A percentile compares a stretch with the other conserved stretches of the same genome.
Conservation (phyloP, 2,797 vertebrate species). For the Iguana delicatissima region DNA sequence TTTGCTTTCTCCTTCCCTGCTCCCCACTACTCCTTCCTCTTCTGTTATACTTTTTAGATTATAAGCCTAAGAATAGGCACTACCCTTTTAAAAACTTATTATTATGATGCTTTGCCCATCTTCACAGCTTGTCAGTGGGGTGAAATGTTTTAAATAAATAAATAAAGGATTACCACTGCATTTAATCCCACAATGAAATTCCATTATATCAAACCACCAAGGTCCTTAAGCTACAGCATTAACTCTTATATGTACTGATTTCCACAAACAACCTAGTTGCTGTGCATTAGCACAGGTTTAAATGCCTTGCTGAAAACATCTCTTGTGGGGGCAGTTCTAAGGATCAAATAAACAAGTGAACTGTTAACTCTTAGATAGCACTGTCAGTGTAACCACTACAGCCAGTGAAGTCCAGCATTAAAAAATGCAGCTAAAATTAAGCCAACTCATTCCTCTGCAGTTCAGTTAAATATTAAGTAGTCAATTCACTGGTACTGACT, state of each 20-base stretch:
- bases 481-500: background rate
- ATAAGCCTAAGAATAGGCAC: background rate
- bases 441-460: background rate
- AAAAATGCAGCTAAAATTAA: background rate
- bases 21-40: background rate
- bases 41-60: constrained; percentile 1
- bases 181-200: background rate
- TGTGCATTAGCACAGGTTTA: background rate
- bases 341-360: constrained; percentile 7
- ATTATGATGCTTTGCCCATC: background rate
- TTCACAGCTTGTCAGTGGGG: background rate
- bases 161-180: background rate
- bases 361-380: background rate
- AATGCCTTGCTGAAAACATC: background rate
- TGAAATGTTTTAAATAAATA: background rate
- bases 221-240: background rate
- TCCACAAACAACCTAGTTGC: background rate
- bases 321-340: fast-evolving
- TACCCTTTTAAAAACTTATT: background rate
- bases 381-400: background rate
- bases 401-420: background rate
- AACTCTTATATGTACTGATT: background rate
- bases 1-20: background rate
- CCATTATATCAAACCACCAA: background rate
- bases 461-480: background rate